Evolutionary conservation across 2,888 invertebrate genomes (phyloP).

Genomic region (Stenoptilia bipunctidactyla): DNA sequence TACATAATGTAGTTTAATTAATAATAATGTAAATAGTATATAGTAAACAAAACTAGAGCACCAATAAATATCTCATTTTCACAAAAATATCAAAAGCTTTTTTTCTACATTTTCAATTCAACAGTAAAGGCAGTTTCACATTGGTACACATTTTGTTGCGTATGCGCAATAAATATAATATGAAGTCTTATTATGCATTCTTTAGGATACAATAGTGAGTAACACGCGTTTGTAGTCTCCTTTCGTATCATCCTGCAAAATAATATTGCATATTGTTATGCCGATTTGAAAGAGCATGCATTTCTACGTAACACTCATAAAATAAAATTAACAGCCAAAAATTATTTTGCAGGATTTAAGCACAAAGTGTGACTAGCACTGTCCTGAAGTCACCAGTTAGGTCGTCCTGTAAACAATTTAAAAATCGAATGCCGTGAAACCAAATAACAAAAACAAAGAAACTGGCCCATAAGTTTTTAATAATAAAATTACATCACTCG

Average conservation of each 20-base stretch:
- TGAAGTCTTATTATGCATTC: conserved; percentile 32
- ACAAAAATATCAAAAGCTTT: conserved; percentile 62
- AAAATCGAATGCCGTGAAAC: conserved; percentile 31
- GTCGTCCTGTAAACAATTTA: conserved; percentile 74
- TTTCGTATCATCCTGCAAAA: conserved; percentile 77
- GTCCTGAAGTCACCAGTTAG: conserved; percentile 77
- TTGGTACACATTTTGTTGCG: conserved; percentile 5
- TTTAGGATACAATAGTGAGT: conserved; percentile 66
- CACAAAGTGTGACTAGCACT: conserved; percentile 73
- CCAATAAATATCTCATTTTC: conserved; percentile 68
- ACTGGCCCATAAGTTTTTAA: conserved; percentile 57
- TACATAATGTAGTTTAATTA: conserved; percentile 54
- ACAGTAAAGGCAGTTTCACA: conserved; percentile 57
- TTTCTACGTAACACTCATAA: conserved; percentile 30
- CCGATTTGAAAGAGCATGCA: conserved; percentile 33
- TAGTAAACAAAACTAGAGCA: conserved; percentile 67
- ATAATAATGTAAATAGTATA: conserved; percentile 51
- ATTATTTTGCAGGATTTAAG: conserved; percentile 56
- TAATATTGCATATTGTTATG: conserved; percentile 45
- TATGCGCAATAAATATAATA: not conserved
- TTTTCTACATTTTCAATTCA: conserved; percentile 51
- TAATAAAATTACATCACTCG: conserved; percentile 26
- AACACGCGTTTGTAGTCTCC: conserved; percentile 79
- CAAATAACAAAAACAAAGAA: conserved; percentile 11
- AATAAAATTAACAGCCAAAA: conserved; percentile 26